Conservation (phyloP, 2,113 vertebrate genomes). For the Physeter macrocephalus region DNA sequence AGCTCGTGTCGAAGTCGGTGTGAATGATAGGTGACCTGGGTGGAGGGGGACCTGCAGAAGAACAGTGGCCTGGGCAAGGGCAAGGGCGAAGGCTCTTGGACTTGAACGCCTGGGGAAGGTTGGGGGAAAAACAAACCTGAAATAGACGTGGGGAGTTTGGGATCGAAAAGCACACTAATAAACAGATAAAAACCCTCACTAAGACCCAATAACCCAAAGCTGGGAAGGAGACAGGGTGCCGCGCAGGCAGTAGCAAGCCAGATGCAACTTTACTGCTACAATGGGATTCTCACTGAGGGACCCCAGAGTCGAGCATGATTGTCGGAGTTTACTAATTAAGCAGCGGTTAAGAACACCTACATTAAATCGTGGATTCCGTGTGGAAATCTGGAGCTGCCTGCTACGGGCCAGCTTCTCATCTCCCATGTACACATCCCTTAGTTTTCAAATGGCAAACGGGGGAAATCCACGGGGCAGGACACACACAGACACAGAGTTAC, state of each 20-base stretch:
- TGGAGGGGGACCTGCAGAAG: neutral
- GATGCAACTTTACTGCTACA: neutral
- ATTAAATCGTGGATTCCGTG: neutral
- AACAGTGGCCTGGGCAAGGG: neutral
- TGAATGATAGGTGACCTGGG: neutral
- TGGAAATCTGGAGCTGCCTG: conserved; percentile 23
- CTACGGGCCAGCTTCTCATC: neutral
- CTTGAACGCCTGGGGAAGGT: neutral
- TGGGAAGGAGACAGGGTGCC: neutral
- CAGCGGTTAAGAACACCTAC: conserved; percentile 31
- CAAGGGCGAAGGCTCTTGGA: neutral
- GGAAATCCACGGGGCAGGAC: neutral
- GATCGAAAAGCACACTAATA: neutral
- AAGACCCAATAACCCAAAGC: neutral
- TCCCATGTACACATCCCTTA: neutral
- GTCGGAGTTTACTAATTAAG: conserved; percentile 67
- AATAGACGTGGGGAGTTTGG: neutral
- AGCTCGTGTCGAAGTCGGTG: neutral
- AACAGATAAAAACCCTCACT: neutral
- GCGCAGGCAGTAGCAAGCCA: neutral
- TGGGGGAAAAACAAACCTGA: neutral
- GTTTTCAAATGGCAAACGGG: neutral
- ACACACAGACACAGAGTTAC: neutral
- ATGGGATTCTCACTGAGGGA: conserved; percentile 18
- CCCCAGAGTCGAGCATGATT: neutral